These are phyloP conservation scores for Nymphalis c-album DNA, from an alignment of 2,888 invertebrate genomes.

Conservation along the genomic window DNA sequence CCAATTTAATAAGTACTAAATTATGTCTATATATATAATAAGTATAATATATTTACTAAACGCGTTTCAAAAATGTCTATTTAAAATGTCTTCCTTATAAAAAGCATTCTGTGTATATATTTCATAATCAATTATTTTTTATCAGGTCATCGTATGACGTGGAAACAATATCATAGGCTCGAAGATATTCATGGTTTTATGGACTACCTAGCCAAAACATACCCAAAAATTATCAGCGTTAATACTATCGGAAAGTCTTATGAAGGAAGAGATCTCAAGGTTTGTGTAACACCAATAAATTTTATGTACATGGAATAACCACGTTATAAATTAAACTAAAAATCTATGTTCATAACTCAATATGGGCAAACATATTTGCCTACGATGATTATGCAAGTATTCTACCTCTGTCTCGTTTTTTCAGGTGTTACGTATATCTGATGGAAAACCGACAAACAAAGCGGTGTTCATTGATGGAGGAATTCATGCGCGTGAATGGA, in stretches of 20 bases:
- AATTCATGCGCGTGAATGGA: slow-evolving; percentile 96
- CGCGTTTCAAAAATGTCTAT: background rate
- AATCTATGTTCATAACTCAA: too few species aligned
- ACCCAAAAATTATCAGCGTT: slow-evolving; percentile 87
- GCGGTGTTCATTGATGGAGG: slow-evolving; percentile 91
- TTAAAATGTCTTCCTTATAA: slow-evolving; percentile 1
- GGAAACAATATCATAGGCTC: slow-evolving; percentile 89
- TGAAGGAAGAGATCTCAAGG: slow-evolving; percentile 88
- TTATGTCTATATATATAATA: background rate
- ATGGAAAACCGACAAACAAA: slow-evolving; percentile 84
- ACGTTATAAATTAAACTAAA: too few species aligned
- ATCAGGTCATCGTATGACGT: slow-evolving; percentile 84
- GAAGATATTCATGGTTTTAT: slow-evolving; percentile 89
- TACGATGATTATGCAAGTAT: background rate
- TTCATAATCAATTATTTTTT: slow-evolving; percentile 39
- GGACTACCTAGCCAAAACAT: slow-evolving; percentile 88
- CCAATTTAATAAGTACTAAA: slow-evolving; percentile 1
- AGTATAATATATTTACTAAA: background rate
- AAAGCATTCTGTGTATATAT: background rate
- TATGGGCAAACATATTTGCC: too few species aligned
- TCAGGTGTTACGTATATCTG: slow-evolving; percentile 83
- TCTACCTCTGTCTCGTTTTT: slow-evolving; percentile 7
- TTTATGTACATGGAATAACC: too few species aligned
- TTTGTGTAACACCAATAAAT: slow-evolving; percentile 47
- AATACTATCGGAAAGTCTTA: slow-evolving; percentile 88